Percentiles rank a stretch among this genome's conserved stretches.
Conservation (phyloP, 1,140 invertebrate species). For the Saccostrea glomerata region DNA sequence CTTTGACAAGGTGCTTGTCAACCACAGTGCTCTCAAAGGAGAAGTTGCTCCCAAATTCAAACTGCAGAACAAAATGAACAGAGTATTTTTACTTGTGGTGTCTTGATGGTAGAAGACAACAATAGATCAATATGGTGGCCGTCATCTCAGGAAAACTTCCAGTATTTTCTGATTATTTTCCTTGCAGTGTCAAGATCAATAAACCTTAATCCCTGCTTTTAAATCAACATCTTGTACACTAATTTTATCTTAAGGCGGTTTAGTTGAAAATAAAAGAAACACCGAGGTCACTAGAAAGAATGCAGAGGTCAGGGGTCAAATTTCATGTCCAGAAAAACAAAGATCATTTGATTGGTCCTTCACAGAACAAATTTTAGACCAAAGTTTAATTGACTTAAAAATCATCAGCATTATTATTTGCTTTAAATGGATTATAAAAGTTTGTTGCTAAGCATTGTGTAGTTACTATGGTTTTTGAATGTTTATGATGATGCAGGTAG, state of each 20-base stretch:
- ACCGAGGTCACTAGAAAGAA: not conserved
- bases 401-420: not conserved
- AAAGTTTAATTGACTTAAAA: not conserved
- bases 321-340: not conserved
- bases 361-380: not conserved
- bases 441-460: too few species aligned
- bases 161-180: constrained; percentile 4
- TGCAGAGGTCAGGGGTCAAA: not conserved
- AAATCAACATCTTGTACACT: constrained; percentile 29
- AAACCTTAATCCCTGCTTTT: constrained; percentile 34
- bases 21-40: not conserved
- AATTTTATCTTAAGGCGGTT: constrained; percentile 1
- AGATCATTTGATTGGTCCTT: constrained; percentile 7
- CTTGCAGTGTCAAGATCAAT: not conserved
- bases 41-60: not conserved
- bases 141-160: not conserved
- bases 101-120: not conserved
- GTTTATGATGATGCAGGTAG: too few species aligned
- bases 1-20: constrained; percentile 9
- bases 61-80: not conserved
- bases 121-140: not conserved
- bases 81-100: not conserved
- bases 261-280: not conserved
- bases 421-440: too few species aligned
- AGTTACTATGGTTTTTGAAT: too few species aligned